Conservation (phyloP, 2,888 invertebrate genomes). For the Scrobipalpa costella region DNA sequence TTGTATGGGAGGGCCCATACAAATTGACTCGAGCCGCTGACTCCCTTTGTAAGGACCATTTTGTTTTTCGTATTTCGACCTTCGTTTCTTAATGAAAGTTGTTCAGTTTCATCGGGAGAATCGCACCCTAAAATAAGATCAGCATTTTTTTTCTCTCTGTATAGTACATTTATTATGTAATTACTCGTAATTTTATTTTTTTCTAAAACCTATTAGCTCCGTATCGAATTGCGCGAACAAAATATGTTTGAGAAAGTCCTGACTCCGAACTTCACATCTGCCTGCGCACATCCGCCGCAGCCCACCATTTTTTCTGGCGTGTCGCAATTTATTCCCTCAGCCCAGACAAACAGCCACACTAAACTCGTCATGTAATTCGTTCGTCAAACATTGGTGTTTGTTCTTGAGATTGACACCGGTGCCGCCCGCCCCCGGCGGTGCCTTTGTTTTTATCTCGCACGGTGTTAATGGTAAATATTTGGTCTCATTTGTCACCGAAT, state of each 20-base stretch:
- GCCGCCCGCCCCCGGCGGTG: slow-evolving; percentile 57
- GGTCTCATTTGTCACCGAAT: slow-evolving; percentile 67
- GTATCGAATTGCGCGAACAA: slow-evolving; percentile 13
- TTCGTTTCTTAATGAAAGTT: too few relatives aligned
- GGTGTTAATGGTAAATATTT: slow-evolving; percentile 77
- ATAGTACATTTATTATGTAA: too few relatives aligned
- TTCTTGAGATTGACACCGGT: slow-evolving; percentile 74
- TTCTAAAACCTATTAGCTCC: neutral
- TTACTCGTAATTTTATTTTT: neutral
- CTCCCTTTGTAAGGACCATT: too few relatives aligned
- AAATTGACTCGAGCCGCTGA: too few relatives aligned
- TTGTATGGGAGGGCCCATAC: too few relatives aligned
- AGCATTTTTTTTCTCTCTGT: too few relatives aligned
- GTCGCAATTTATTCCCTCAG: slow-evolving; percentile 50
- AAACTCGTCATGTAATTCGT: slow-evolving; percentile 77
- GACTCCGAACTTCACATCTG: slow-evolving; percentile 28
- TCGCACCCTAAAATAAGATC: too few relatives aligned
- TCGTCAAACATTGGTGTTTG: slow-evolving; percentile 72
- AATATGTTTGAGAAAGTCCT: slow-evolving; percentile 24
- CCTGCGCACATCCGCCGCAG: slow-evolving; percentile 45
- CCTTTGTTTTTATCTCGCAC: slow-evolving; percentile 73
- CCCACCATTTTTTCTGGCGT: slow-evolving; percentile 47
- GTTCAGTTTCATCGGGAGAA: too few relatives aligned
- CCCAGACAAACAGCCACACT: slow-evolving; percentile 47
- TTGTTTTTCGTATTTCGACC: too few relatives aligned